Base-by-base conservation (phyloP, 2,797 vertebrate species). In the Sebastes nivosus region DNA sequence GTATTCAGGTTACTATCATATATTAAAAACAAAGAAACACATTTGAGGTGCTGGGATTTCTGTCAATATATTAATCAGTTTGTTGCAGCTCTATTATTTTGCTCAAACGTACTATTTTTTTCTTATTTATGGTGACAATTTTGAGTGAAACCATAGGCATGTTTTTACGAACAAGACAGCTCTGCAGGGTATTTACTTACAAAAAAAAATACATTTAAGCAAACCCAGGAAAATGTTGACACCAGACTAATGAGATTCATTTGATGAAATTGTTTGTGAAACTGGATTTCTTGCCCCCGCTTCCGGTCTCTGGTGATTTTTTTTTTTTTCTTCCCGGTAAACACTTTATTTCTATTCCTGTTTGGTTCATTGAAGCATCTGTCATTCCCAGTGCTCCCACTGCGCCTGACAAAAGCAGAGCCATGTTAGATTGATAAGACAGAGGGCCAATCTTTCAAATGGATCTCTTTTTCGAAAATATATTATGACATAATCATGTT, bases 401-500 rank as follows among this genome's bases (percentile, higher is more conserved):
- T 86, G 88, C 86, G 89, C 80, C 93, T 84, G 87, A 94, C 94
- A 93, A 93, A 94, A 90, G 89, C 92, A 89, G 89, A 91, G 80
- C 90, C 91, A 78, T 88, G 92, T 93, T 91, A 89, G 90, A 95
- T 89, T 94, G 94, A 93, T 94, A 93, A 92, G 92, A 94, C 91
- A 88, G 86, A 90, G 85, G 90, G 89, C 85, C 94, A 94, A 95
- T 95, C 94, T 95, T 93, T 94, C 93, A 94, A 94, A 95, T 93
- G 88, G 94, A 95, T 95, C 93, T 95, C 90, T 94, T 94, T 95
- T 95, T 94, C 68, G 75, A 94, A 96, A 96, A 95, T 95, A 95
- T 94, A 96, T 95, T 93, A 96, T 96, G 95, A 95, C 94, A 96
- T 96, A 95, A 96, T 96, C 94, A 94, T 95, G 94, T 95, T 96